Evolutionary conservation across 2,113 vertebrate genomes (phyloP).

Genomic region (Peromyscus polionotus): DNA sequence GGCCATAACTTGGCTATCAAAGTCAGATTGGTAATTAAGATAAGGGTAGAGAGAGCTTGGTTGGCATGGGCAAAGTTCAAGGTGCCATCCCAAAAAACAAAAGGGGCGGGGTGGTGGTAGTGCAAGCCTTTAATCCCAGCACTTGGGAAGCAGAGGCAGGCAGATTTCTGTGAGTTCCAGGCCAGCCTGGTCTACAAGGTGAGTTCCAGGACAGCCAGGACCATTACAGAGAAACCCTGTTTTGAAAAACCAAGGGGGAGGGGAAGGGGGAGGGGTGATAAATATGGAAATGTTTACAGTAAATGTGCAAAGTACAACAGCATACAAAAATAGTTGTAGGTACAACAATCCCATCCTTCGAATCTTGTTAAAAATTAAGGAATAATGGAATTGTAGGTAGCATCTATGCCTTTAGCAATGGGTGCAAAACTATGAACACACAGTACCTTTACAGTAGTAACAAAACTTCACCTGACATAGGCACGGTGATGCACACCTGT

Average conservation of each 20-base stretch:
- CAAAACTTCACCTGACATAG: not conserved
- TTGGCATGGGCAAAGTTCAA: too few species aligned
- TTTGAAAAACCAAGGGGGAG: too few species aligned
- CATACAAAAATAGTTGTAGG: not conserved
- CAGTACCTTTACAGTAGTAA: not conserved
- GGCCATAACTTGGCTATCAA: not conserved
- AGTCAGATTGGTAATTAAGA: not conserved
- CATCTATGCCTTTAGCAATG: not conserved
- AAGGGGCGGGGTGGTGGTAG: too few species aligned
- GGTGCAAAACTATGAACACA: slow-evolving; percentile 3
- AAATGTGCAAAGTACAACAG: not conserved
- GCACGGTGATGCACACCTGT: not conserved
- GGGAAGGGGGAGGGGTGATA: too few species aligned
- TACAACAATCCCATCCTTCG: not conserved
- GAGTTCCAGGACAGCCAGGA: too few species aligned
- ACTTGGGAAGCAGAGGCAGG: too few species aligned
- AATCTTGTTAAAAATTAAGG: not conserved
- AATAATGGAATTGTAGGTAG: not conserved
- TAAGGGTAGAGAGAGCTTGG: not conserved
- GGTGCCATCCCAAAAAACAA: not conserved
- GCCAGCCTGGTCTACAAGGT: too few species aligned
- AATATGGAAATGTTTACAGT: not conserved
- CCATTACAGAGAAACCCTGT: too few species aligned
- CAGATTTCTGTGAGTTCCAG: too few species aligned
- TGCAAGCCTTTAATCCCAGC: too few species aligned